Evolutionary conservation across 2,113 vertebrate genomes (phyloP), one percentile per base, ranked within the genome.

Genomic region (Phylloscopus trochilus): DNA sequence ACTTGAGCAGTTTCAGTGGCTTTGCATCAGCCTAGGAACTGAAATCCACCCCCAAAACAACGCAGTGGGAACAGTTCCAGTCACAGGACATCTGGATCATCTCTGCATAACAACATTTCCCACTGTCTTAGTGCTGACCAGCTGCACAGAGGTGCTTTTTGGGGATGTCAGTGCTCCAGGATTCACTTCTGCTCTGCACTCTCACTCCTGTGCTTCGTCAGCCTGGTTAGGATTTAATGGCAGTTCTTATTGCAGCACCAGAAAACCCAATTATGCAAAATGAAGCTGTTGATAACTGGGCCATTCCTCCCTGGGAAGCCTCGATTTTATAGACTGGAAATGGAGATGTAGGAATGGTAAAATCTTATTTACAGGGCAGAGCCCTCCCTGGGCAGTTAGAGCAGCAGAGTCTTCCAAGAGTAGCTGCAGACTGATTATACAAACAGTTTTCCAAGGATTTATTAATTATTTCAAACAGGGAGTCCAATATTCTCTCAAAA

Each of bases 51-150:
- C 60, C 0, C 3, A 19, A 15, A 83, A 8, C 67, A 13, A 12
- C 1, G 2, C 22, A 46, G 27, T 1, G 7, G 75, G 46, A 88
- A n/a, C 10, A 9, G 66, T 12, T 85, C 46, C 51, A n/a, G 0
- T 0, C 15, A 16, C 26, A 62, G 63, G 82, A 67, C 86, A 90
- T 15, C 76, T 83, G 92, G 59, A 79, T 90, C 41, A 62, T 64
- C n/a, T 30, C 28, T 73, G 51, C 43, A 46, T 0, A 15, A 21
- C 7, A 24, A 1, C 53, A 33, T 86, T 94, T 90, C 39, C 17
- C 52, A 6, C 27, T 26, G 31, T 2, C 70, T 63, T 5, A 37
- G 47, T 30, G 66, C 44, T 83, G 84, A 11, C 27, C 87, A 52
- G 43, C 63, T 35, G 49, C 87, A 59, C 70, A 44, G 74, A 55